A percentile compares a stretch with the other conserved stretches of the same genome.
Conservation (phyloP, 2,113 vertebrate species). For the Sylvilagus bachmani region DNA sequence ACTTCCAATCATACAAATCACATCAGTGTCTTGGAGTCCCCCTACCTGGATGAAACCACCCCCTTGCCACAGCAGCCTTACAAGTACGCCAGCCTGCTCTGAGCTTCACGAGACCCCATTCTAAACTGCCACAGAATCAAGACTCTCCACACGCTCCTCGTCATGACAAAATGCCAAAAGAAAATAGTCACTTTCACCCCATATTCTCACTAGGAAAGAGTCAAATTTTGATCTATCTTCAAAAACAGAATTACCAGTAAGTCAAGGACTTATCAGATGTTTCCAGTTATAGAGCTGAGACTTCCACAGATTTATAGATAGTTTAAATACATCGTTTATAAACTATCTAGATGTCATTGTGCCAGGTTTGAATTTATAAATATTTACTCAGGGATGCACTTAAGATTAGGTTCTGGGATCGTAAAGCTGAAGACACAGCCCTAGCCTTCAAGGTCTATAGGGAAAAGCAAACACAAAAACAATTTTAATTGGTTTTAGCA, state of each 20-base stretch:
- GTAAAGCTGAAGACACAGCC: not conserved
- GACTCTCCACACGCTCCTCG: not conserved
- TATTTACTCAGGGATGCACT: constrained; percentile 23
- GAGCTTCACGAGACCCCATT: not conserved
- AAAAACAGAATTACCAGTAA: constrained; percentile 49
- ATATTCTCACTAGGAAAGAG: constrained; percentile 12
- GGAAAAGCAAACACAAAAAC: constrained; percentile 7
- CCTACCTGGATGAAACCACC: not conserved
- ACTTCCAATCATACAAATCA: constrained; percentile 39
- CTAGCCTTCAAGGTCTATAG: not conserved
- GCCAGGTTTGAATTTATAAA: constrained; percentile 22
- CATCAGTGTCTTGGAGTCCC: constrained; percentile 5
- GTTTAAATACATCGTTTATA: not conserved
- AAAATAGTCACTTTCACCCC: constrained; percentile 12
- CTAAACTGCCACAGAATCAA: constrained; percentile 15
- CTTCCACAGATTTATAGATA: not conserved
- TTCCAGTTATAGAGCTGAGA: not conserved
- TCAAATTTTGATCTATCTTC: constrained; percentile 29
- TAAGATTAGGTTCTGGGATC: constrained; percentile 4
- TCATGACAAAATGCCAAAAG: not conserved
- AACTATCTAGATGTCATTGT: not conserved
- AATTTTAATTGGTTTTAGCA: constrained; percentile 17
- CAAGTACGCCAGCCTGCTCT: not conserved
- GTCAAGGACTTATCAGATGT: not conserved
- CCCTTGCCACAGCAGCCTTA: constrained; percentile 22